These are phyloP conservation scores for Habrosyne pyritoides DNA, from an alignment of 2,888 invertebrate species.

Conservation along the genomic window DNA sequence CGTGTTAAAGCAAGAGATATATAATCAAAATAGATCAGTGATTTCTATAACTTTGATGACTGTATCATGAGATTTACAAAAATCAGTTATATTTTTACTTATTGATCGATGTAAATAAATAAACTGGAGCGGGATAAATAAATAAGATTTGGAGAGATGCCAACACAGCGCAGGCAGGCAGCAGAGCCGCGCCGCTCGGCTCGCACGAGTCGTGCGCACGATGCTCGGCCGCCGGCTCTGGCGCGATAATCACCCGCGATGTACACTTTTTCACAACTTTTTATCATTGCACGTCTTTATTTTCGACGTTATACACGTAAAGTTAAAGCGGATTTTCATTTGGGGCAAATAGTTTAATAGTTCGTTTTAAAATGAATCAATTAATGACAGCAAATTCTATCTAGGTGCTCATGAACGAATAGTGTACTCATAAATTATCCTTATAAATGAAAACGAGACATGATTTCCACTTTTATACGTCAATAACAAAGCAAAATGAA, in stretches of 20 bases:
- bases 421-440: constrained; percentile 14
- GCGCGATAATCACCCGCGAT: constrained; percentile 28
- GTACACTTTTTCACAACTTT: constrained; percentile 37
- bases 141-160: constrained; percentile 57
- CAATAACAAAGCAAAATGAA: not conserved
- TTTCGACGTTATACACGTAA: not conserved
- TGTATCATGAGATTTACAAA: constrained; percentile 33
- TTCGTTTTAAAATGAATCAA: not conserved
- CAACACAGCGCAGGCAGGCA: constrained; percentile 42
- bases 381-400: not conserved
- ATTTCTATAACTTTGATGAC: constrained; percentile 32
- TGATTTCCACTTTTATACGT: constrained; percentile 12
- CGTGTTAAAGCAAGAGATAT: not conserved
- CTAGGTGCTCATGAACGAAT: not conserved
- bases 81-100: constrained; percentile 37
- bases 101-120: constrained; percentile 61
- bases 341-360: not conserved
- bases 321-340: not conserved
- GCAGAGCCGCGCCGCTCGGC: constrained; percentile 24
- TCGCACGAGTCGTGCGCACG: constrained; percentile 45
- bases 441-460: constrained; percentile 23
- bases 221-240: constrained; percentile 24
- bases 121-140: constrained; percentile 61
- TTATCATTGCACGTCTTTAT: constrained; percentile 11
- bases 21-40: not conserved